These are phyloP conservation scores for Athripsodes cinereus DNA, from an alignment of 2,888 invertebrate genomes.

Conservation along the genomic window DNA sequence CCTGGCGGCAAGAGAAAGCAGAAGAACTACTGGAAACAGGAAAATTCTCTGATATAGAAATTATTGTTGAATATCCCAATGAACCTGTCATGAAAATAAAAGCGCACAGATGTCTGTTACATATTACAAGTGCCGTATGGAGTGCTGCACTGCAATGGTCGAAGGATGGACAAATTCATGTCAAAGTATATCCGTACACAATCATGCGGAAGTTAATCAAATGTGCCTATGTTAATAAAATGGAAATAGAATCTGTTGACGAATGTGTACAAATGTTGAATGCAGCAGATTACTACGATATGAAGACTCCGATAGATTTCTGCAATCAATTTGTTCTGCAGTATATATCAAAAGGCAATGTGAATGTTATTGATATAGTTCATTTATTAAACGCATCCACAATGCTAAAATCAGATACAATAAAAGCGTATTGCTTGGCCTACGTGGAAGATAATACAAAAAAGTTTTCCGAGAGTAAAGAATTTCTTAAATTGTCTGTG, in stretches of 20 bases:
- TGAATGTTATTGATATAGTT: slow-evolving; percentile 8
- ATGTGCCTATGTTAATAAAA: slow-evolving; percentile 13
- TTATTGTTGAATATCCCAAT: slow-evolving; percentile 4
- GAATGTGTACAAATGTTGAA: slow-evolving; percentile 12
- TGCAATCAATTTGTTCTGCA: slow-evolving; percentile 11
- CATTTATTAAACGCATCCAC: slow-evolving; percentile 15
- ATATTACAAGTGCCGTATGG: slow-evolving; percentile 17
- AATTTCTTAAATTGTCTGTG: slow-evolving; percentile 8
- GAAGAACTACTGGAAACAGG: slow-evolving; percentile 5
- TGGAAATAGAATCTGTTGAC: slow-evolving; percentile 6
- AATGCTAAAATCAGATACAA: background rate
- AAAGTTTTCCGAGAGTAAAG: slow-evolving; percentile 9
- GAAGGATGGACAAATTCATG: background rate
- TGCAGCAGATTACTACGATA: slow-evolving; percentile 20
- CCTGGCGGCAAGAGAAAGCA: slow-evolving; percentile 3
- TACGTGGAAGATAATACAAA: slow-evolving; percentile 21
- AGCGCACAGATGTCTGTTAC: slow-evolving; percentile 15
- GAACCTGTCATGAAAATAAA: background rate
- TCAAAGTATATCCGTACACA: slow-evolving; percentile 10
- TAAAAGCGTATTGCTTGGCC: slow-evolving; percentile 10
- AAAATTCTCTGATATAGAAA: slow-evolving; percentile 14
- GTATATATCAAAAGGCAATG: background rate
- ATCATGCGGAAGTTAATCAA: slow-evolving; percentile 7
- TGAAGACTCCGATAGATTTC: background rate
- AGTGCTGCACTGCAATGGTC: slow-evolving; percentile 14